Evolutionary conservation across 2,113 vertebrate genomes (phyloP), one percentile per base, ranked within the genome.

Genomic region (Petrocephalus microphthalmus): DNA sequence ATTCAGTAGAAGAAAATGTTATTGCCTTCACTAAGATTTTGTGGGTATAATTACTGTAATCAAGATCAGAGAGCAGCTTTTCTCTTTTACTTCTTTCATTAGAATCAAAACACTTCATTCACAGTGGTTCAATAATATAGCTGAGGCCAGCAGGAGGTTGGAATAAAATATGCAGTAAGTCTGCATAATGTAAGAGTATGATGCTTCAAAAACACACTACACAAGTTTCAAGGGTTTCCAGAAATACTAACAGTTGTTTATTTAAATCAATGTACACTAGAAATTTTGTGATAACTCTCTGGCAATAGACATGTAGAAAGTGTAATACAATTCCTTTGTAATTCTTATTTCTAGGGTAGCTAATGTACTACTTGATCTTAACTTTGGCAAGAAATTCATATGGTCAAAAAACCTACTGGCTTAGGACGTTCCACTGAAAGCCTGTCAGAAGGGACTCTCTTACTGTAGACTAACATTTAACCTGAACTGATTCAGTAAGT

Each of bases 1-100:
- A 54, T 19, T 53, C 29, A 20, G 47, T 19, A 47, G 8, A 87
- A 52, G n/a, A 49, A 49, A 87, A 45, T 29, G 25, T 47, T 49
- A 33, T 71, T 47, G 29, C 57, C 57, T 42, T 78, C 49, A 3
- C 25, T 37, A 67, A 49, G 29, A 78, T n/a, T 25, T 87, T 47
- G 64, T 54, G 67, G 51, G 25, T 81, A 78, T 78, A 87, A 87
- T 78, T 87, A 87, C 87, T 33, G 51, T 87, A 78, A 81, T 71
- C 67, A 71, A 87, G 87, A 49, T 87, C 74, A 87, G 52, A 54
- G 53, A 86, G 85, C 29, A 42, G 29, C 17, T 45, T 47, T 67
- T 86, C n/a, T 54, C 33, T 52, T 56, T 49, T 10, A 82, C 29
- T 88, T 42, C 29, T 81, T 57, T 33, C 29, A 57, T 22, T 56